Base-by-base conservation (phyloP, 1,140 invertebrate species). In the Centruroides sculpturatus region DNA sequence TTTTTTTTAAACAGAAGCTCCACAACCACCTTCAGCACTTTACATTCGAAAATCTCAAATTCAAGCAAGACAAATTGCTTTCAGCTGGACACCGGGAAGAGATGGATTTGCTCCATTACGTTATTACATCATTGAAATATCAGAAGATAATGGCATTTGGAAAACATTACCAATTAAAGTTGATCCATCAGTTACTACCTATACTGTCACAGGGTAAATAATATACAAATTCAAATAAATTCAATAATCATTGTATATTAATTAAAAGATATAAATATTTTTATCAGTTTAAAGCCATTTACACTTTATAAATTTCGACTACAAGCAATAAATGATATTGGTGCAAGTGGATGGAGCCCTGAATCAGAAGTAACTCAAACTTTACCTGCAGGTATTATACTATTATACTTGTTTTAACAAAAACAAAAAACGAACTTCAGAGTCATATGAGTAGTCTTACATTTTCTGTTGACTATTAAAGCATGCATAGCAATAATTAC, bases 281-380 rank as follows among this genome's bases (percentile, higher is more conserved):
- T 6, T 41, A 4, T 6, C 41, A 78, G 76, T 57, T 76, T 99
- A 47, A 86, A 87, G 69, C 93, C 96, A 0, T 91, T 87, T 69
- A 94, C 92, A 0, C 80, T 80, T 0, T 99, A 98, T 74, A 85
- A 87, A 70, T 96, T 98, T 74, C 79, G 93, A 59, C 91, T 98
- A 59, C 85, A 92, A 75, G 94, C 92, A 3, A 93, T 87, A 7
- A 98, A 98, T 73, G 95, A 99, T 72, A 89, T 97, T 59, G 93
- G 93, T 0, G 86, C 87, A 3, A 95, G 91, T 71, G 81, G 83
- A 6, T 98, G 90, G 78, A 97, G 92, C 71, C 79, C 81, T 7
- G 86, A 92, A 67, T 97, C 93, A 8, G 82, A 85, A 66, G 83
- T 86, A 72, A 89, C 92, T 11, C 81, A 85, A 66, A 98, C 92